Evolutionary conservation across 2,888 invertebrate genomes (phyloP).

Genomic region (Trachelus tabidus): DNA sequence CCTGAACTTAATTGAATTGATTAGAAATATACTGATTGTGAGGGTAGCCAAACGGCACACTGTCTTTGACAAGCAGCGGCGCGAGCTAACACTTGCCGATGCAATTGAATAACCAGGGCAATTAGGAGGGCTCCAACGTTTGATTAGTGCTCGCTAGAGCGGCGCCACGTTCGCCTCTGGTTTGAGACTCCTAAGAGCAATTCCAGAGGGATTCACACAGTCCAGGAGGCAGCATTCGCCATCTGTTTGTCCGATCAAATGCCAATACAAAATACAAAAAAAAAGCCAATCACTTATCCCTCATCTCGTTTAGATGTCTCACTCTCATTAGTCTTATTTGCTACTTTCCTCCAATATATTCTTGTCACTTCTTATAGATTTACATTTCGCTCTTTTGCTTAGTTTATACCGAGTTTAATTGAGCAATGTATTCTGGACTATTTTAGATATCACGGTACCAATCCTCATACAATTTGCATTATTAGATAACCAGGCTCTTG

Average conservation of each 20-base stretch:
- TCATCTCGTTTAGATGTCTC: neutral
- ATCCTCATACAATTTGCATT: neutral
- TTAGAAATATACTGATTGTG: neutral
- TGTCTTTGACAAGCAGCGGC: too few species aligned
- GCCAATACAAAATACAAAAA: neutral
- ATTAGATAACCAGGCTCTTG: neutral
- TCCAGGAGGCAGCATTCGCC: too few species aligned
- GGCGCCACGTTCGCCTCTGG: neutral
- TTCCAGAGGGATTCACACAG: neutral
- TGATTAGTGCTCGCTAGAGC: neutral
- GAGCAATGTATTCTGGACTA: neutral
- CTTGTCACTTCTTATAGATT: neutral
- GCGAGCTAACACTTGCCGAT: neutral
- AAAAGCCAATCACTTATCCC: too few species aligned
- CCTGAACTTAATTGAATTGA: neutral
- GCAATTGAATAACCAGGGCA: neutral
- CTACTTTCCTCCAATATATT: neutral
- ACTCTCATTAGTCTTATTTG: neutral
- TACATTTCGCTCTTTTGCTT: too few species aligned
- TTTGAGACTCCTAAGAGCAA: neutral
- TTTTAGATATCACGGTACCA: neutral
- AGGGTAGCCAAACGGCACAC: neutral
- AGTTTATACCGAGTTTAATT: neutral
- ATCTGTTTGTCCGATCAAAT: neutral
- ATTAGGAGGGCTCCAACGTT: neutral